Evolutionary conservation across 2,797 vertebrate species (phyloP).

Genomic region (Dromococcyx pavoninus): DNA sequence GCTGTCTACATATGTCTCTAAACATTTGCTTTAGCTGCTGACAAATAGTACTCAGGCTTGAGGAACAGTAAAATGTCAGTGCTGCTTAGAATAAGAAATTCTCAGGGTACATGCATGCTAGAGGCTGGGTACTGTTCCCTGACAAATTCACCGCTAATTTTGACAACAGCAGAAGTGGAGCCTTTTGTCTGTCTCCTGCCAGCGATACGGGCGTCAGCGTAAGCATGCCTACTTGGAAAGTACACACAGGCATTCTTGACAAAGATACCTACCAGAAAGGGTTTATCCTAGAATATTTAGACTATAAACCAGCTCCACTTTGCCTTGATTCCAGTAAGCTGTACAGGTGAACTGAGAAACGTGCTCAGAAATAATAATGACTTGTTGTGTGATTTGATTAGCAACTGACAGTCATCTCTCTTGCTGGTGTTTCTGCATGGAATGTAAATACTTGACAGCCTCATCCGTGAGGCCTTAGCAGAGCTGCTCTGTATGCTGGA

Average conservation of each 20-base stretch:
- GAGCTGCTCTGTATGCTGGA: neutral
- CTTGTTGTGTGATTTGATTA: neutral
- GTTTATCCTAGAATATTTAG: neutral
- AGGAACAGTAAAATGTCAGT: neutral
- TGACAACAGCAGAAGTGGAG: neutral
- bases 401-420: neutral
- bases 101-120: neutral
- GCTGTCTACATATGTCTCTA: neutral
- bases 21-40: neutral
- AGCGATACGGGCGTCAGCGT: rapidly evolving
- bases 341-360: neutral
- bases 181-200: neutral
- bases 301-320: neutral
- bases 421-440: neutral
- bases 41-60: neutral
- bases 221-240: neutral
- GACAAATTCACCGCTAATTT: conserved; percentile 23
- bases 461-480: neutral
- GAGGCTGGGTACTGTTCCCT: neutral
- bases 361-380: neutral
- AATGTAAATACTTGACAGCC: neutral
- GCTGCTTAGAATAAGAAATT: conserved; percentile 11
- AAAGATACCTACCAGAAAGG: neutral
- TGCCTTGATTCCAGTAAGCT: conserved; percentile 10
- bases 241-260: neutral